A percentile compares a stretch with the other conserved stretches of the same genome.
Conservation (phyloP, 1,140 invertebrate genomes). For the Bombus waltoni region DNA sequence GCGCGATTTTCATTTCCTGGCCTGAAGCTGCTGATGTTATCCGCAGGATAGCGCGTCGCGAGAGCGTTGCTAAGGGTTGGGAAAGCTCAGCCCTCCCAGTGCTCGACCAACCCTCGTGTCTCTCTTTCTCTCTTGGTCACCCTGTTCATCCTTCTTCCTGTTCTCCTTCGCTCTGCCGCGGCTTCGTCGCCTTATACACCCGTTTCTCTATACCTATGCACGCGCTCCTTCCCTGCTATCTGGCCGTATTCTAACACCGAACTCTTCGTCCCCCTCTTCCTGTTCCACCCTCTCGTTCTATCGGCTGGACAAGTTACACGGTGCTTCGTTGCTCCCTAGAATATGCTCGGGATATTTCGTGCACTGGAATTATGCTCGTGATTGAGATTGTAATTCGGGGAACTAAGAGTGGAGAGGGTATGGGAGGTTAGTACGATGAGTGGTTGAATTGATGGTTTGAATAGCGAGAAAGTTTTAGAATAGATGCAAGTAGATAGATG, state of each 20-base stretch:
- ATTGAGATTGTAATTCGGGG: conserved; percentile 7
- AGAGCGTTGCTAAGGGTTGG: conserved; percentile 76
- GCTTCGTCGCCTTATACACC: conserved; percentile 46
- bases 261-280: conserved; percentile 47
- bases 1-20: conserved; percentile 84
- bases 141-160: conserved; percentile 39
- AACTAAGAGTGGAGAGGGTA: too few relatives aligned
- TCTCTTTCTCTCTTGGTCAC: conserved; percentile 53
- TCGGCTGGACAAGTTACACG: background rate
- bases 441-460: too few relatives aligned
- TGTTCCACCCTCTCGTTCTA: conserved; percentile 40
- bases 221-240: conserved; percentile 67
- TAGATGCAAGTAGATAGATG: too few relatives aligned
- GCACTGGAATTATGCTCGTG: background rate
- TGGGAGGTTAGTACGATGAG: too few relatives aligned
- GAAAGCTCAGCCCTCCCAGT: conserved; percentile 71
- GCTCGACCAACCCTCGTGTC: conserved; percentile 35
- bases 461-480: too few relatives aligned
- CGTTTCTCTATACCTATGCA: conserved; percentile 63
- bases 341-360: conserved; percentile 3
- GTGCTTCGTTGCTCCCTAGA: background rate
- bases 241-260: conserved; percentile 76
- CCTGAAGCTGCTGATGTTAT: conserved; percentile 82
- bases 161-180: conserved; percentile 23
- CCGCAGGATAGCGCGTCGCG: conserved; percentile 79